These are phyloP conservation scores for Mastigias papua DNA, from an alignment of 30 jellyfish, hydroid and myxozoan genomes.

Conservation along the genomic window DNA sequence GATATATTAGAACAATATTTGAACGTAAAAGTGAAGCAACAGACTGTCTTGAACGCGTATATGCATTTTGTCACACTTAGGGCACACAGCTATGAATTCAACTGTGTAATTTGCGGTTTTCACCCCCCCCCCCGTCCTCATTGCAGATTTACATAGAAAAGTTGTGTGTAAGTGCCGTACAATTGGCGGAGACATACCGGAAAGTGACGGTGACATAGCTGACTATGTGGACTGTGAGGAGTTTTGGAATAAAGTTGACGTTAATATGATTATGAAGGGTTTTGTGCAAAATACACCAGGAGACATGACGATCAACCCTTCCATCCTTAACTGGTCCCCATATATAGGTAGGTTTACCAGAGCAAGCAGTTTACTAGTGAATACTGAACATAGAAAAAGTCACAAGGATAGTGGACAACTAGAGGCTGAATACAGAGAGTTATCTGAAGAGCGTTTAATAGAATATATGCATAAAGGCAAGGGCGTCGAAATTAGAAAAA, in stretches of 20 bases:
- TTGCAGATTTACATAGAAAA: conserved; percentile 70
- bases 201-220: background rate
- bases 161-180: conserved; percentile 43
- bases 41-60: conserved; percentile 7
- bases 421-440: conserved; percentile 51
- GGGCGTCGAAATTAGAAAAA: background rate
- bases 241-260: conserved; percentile 5
- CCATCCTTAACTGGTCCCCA: conserved; percentile 42
- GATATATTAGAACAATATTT: background rate
- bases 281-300: background rate
- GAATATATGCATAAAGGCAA: conserved; percentile 16
- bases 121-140: conserved; percentile 41
- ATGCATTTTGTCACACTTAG: conserved; percentile 41
- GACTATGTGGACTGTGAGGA: conserved; percentile 55
- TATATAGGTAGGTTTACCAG: conserved; percentile 36
- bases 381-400: conserved; percentile 53
- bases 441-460: conserved; percentile 51
- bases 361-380: conserved; percentile 3
- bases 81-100: conserved; percentile 40
- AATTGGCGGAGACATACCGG: background rate
- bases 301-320: conserved; percentile 1
- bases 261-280: conserved; percentile 23
- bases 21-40: background rate
- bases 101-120: conserved; percentile 52
- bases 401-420: conserved; percentile 5